Evolutionary conservation across 2,113 vertebrate species (phyloP).

Genomic region (Telmatochromis sp.): DNA sequence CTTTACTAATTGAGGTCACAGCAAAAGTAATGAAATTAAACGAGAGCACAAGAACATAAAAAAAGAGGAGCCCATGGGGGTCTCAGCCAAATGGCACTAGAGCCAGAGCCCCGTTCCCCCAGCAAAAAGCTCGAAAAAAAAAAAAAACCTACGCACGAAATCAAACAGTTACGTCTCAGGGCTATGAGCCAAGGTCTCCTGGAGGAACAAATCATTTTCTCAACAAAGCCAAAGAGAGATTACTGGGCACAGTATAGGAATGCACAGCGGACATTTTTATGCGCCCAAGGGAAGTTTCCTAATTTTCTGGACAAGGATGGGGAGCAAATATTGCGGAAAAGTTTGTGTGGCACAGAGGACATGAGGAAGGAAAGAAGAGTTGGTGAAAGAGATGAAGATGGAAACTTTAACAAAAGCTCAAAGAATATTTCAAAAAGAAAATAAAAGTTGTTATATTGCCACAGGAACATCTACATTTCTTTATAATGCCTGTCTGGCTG

Average conservation of each 20-base stretch:
- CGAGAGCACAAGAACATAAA: slow-evolving; percentile 56
- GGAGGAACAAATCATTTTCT: slow-evolving; percentile 68
- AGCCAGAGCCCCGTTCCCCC: slow-evolving; percentile 49
- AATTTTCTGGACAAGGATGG: slow-evolving; percentile 58
- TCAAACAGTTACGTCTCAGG: slow-evolving; percentile 67
- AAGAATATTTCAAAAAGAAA: neutral
- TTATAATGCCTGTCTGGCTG: neutral
- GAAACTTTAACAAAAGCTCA: slow-evolving; percentile 2
- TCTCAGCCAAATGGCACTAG: slow-evolving; percentile 42
- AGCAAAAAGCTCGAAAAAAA: slow-evolving; percentile 41
- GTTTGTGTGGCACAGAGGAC: slow-evolving; percentile 39
- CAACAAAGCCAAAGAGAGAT: slow-evolving; percentile 66
- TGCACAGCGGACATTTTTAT: slow-evolving; percentile 60
- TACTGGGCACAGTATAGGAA: slow-evolving; percentile 61
- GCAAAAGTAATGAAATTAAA: slow-evolving; percentile 71
- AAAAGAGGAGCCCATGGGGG: slow-evolving; percentile 43
- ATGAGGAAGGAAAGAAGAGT: neutral
- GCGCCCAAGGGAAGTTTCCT: slow-evolving; percentile 58
- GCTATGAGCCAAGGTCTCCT: slow-evolving; percentile 65
- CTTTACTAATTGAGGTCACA: slow-evolving; percentile 73
- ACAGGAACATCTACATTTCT: neutral
- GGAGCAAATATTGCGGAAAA: slow-evolving; percentile 57
- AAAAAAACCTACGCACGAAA: slow-evolving; percentile 63
- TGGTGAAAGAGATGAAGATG: neutral
- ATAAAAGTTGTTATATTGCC: neutral